Evolutionary conservation across 2,888 invertebrate genomes (phyloP), one percentile per base, ranked within the genome.

Genomic region (Macrophya annulata): DNA sequence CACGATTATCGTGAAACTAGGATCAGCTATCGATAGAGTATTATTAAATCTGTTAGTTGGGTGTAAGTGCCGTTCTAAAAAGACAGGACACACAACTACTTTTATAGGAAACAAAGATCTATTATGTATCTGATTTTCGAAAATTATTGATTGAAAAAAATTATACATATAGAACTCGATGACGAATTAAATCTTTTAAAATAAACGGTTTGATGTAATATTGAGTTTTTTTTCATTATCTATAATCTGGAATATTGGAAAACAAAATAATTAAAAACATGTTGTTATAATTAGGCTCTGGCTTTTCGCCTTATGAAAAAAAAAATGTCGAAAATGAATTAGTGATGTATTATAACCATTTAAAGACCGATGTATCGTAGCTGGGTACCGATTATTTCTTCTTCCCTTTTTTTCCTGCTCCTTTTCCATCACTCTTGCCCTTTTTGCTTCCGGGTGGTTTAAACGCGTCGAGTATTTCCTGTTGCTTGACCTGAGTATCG

Each of bases 401-500:
- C 51, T 87, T 87, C 62, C 85, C 85, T 62, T 86, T 87, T 74
- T 88, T 89, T 9, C 86, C 86, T 10, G 83, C 12, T 48, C 48
- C 68, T 51, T 83, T 83, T 2, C 45, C 68, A 6, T 65, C 83
- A 4, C 68, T 17, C 62, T 86, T 88, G 68, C 62, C 84, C n/a
- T 51, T 86, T 25, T 84, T 86, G 1, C 76, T 84, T 0, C 40
- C 86, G 21, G 86, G 86, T 25, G 86, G 87, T 85, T 90, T 90
- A 4, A 89, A 88, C 1, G 91, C 91, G 48, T 91, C 90, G 9
- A 90, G 55, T 74, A 93, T 93, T 85, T 93, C 92, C 15, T 91
- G 91, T 37, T 92, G 92, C n/a, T 89, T 90, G 12, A 93, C 93
- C 85, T 93, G 93, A 4, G 93, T 93, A 48, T 91, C 91, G 9